Percentiles rank a stretch among this genome's conserved stretches.
These are phyloP conservation scores for Scytalopus superciliaris DNA, from an alignment of 2,113 vertebrate genomes.

Conservation along the genomic window DNA sequence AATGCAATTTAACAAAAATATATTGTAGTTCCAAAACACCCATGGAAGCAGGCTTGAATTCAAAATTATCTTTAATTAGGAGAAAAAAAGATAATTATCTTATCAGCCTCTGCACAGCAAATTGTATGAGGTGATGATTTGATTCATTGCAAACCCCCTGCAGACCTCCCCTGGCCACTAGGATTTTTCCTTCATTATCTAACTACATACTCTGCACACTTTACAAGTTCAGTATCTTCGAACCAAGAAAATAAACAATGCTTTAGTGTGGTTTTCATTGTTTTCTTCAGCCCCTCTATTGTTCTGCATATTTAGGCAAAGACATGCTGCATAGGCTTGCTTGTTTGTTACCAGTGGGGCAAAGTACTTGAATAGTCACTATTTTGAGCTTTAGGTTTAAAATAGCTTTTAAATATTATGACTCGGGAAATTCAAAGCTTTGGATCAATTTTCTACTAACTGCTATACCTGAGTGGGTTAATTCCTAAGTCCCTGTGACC, in stretches of 20 bases:
- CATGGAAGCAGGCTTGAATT: constrained; percentile 5
- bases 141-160: neutral
- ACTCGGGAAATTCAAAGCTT: neutral
- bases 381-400: neutral
- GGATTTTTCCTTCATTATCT: neutral
- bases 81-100: constrained; percentile 20
- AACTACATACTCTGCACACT: neutral
- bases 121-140: neutral
- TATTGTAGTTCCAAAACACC: constrained; percentile 27
- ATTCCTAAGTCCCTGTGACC: neutral
- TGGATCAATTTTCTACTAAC: neutral
- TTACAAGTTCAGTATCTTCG: neutral
- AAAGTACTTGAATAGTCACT: neutral
- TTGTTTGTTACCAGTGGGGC: neutral
- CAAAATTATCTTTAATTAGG: constrained; percentile 40
- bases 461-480: neutral
- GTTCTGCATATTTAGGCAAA: neutral
- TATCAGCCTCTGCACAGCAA: constrained; percentile 12
- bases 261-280: neutral
- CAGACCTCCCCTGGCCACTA: neutral
- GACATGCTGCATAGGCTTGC: neutral
- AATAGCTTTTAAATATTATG: neutral
- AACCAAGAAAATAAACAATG: neutral
- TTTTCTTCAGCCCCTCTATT: neutral
- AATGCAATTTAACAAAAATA: constrained; percentile 43